Evolutionary conservation across 2,113 vertebrate genomes (phyloP).

Genomic region (Neomonachus schauinslandi): DNA sequence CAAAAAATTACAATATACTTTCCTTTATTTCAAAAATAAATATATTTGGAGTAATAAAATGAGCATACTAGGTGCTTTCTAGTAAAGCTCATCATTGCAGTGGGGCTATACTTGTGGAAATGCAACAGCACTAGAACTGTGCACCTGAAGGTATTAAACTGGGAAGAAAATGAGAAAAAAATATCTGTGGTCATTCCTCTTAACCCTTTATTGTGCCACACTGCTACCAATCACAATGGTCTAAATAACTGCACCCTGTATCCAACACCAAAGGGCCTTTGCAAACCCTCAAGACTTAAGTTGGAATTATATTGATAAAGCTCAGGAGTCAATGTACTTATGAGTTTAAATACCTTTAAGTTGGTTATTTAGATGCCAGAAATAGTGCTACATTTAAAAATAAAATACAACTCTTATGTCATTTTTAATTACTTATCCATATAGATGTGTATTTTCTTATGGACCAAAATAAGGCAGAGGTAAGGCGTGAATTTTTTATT

Average conservation of each 20-base stretch:
- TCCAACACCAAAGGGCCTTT: neutral
- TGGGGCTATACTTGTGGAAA: neutral
- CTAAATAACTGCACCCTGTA: neutral
- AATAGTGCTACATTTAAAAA: neutral
- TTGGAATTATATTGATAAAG: neutral
- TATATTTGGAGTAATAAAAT: neutral
- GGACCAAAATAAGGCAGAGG: neutral
- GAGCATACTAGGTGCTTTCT: neutral
- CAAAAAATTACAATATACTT: neutral
- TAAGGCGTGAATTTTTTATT: neutral
- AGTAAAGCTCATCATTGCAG: neutral
- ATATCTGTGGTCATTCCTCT: neutral
- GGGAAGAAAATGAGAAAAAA: neutral
- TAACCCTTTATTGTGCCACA: neutral
- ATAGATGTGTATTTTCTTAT: neutral
- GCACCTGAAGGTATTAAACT: neutral
- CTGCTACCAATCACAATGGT: neutral
- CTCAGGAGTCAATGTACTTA: neutral
- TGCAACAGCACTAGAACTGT: neutral
- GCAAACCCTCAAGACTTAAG: neutral
- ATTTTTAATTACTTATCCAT: neutral
- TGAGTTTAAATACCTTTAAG: neutral
- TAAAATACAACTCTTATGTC: neutral
- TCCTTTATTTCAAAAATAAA: neutral
- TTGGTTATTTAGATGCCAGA: neutral